These are phyloP conservation scores for Capromys pilorides DNA, from an alignment of 2,797 vertebrate species.

Conservation along the genomic window DNA sequence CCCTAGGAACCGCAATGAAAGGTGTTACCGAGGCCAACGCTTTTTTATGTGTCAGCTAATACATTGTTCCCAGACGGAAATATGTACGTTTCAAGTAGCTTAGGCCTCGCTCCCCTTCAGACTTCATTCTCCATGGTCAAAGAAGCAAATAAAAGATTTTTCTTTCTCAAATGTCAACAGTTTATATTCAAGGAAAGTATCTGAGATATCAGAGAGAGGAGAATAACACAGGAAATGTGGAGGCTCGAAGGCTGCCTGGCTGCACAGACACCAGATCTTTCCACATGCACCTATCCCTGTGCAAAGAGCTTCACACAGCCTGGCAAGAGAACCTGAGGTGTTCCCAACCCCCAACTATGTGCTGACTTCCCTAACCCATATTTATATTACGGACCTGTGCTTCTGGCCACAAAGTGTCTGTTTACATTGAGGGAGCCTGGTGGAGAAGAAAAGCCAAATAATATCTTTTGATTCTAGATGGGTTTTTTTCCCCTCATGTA, in stretches of 20 bases:
- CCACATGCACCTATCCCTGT: background rate
- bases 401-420: conserved; percentile 62
- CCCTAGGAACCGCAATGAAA: conserved; percentile 39
- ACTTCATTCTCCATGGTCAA: conserved; percentile 52
- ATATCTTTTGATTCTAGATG: conserved; percentile 50
- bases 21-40: background rate
- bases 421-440: conserved; percentile 35
- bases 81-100: conserved; percentile 27
- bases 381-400: conserved; percentile 57
- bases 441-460: conserved; percentile 48
- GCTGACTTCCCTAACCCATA: conserved; percentile 44
- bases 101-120: conserved; percentile 36
- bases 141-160: conserved; percentile 52
- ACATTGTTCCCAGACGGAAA: conserved; percentile 4
- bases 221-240: conserved; percentile 30
- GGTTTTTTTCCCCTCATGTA: conserved; percentile 43
- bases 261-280: background rate
- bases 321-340: conserved; percentile 5
- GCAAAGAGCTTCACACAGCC: background rate
- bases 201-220: conserved; percentile 27
- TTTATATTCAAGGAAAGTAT: conserved; percentile 56
- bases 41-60: conserved; percentile 54
- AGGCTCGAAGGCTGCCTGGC: conserved; percentile 7
- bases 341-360: background rate
- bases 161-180: conserved; percentile 37